Conservation (phyloP, 2,888 invertebrate genomes). For the Cryptocephalus moraei region DNA sequence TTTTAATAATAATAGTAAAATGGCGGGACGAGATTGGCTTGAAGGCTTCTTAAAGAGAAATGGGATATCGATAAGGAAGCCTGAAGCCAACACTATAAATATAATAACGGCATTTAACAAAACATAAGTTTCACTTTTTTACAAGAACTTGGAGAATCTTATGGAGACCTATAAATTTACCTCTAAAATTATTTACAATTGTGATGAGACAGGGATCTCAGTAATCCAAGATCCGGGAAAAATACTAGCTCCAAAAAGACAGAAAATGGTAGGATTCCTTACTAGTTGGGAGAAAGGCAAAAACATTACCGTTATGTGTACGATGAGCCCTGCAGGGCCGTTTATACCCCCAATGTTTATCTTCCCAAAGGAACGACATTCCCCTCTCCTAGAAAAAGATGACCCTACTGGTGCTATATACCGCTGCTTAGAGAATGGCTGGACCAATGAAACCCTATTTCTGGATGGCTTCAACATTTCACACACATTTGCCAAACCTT, state of each 20-base stretch:
- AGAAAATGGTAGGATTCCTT: constrained; percentile 1
- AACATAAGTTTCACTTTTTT: constrained; percentile 3
- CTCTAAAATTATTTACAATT: constrained; percentile 1
- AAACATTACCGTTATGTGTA: constrained; percentile 24
- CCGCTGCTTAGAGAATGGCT: too few relatives aligned
- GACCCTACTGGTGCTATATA: too few relatives aligned
- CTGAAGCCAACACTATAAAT: constrained; percentile 8
- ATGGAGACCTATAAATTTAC: neutral
- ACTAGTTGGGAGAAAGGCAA: constrained; percentile 3
- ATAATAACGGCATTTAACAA: constrained; percentile 9
- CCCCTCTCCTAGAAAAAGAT: too few relatives aligned
- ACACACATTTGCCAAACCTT: too few relatives aligned
- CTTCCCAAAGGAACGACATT: constrained; percentile 35
- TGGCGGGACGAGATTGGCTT: neutral
- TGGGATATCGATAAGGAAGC: constrained; percentile 4
- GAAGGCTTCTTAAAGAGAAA: too few relatives aligned
- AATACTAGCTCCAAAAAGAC: constrained; percentile 2
- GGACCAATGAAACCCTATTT: too few relatives aligned
- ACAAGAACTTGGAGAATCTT: neutral
- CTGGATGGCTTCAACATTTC: constrained; percentile 19
- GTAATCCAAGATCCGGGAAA: constrained; percentile 2
- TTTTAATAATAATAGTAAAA: neutral
- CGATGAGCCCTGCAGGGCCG: constrained; percentile 32
- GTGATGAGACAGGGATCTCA: constrained; percentile 3
- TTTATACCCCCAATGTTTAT: constrained; percentile 40